Evolutionary conservation across 2,888 invertebrate species (phyloP).

Genomic region (Fragum sueziense): DNA sequence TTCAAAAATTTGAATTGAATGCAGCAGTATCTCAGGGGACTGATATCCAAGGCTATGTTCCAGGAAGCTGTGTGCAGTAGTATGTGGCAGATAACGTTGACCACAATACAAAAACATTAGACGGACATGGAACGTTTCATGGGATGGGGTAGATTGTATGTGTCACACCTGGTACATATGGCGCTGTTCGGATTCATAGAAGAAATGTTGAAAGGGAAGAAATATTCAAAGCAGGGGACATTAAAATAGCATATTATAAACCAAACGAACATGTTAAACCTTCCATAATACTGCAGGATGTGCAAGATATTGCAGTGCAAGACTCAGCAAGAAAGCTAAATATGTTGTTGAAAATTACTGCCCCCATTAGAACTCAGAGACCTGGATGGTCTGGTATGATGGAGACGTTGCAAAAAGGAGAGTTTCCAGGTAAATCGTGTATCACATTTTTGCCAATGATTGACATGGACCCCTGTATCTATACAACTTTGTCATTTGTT

Average conservation of each 20-base stretch:
- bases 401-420: constrained; percentile 23
- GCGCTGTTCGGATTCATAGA: background rate
- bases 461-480: constrained; percentile 32
- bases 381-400: constrained; percentile 23
- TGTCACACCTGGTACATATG: constrained; percentile 20
- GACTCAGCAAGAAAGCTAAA: constrained; percentile 4
- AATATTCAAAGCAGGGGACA: constrained; percentile 10
- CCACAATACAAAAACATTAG: constrained; percentile 29
- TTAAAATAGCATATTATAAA: constrained; percentile 8
- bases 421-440: constrained; percentile 22
- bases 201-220: constrained; percentile 12
- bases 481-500: constrained; percentile 54
- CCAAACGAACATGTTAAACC: constrained; percentile 1
- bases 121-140: constrained; percentile 36
- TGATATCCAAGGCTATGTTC: constrained; percentile 13
- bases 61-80: constrained; percentile 26
- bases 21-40: constrained; percentile 14
- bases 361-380: background rate
- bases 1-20: constrained; percentile 33
- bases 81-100: constrained; percentile 42
- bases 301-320: background rate
- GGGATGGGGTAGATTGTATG: constrained; percentile 28
- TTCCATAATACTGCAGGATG: constrained; percentile 4
- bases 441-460: constrained; percentile 19
- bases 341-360: constrained; percentile 3